These are phyloP conservation scores for Limnephilus marmoratus DNA, from an alignment of 2,888 invertebrate genomes.

Conservation along the genomic window DNA sequence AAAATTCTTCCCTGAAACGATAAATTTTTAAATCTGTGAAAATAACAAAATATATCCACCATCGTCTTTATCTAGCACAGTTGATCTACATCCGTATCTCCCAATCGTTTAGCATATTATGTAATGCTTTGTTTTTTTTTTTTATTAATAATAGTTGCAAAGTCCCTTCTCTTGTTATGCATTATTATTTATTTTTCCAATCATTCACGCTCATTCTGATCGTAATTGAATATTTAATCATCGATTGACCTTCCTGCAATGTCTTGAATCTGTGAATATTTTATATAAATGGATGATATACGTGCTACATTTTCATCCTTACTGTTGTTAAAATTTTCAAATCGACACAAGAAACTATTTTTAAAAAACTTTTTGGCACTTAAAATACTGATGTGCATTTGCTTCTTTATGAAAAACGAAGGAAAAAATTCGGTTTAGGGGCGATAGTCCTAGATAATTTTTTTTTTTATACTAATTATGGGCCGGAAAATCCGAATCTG, in stretches of 20 bases:
- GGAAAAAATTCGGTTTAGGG: too few relatives aligned
- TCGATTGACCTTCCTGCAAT: neutral
- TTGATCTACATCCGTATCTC: neutral
- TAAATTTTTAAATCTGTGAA: neutral
- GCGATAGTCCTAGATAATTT: too few relatives aligned
- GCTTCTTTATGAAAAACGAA: neutral
- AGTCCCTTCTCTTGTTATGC: neutral
- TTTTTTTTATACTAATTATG: too few relatives aligned
- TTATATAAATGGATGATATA: neutral
- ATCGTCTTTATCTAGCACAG: neutral
- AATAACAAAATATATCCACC: neutral
- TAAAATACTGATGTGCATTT: neutral
- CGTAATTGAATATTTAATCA: neutral
- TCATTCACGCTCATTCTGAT: neutral
- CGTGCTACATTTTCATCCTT: neutral
- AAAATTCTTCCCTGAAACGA: neutral
- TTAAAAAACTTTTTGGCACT: neutral
- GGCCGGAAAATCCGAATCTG: too few relatives aligned
- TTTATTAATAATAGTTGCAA: neutral
- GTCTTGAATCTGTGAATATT: neutral
- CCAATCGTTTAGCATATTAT: neutral
- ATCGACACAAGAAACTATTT: neutral
- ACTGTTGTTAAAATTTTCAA: neutral
- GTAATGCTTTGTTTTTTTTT: neutral
- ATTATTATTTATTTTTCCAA: neutral